phyloP scores from a whole-genome alignment of 1,140 invertebrate genomes.

The Medauroidea extradentata region DNA sequence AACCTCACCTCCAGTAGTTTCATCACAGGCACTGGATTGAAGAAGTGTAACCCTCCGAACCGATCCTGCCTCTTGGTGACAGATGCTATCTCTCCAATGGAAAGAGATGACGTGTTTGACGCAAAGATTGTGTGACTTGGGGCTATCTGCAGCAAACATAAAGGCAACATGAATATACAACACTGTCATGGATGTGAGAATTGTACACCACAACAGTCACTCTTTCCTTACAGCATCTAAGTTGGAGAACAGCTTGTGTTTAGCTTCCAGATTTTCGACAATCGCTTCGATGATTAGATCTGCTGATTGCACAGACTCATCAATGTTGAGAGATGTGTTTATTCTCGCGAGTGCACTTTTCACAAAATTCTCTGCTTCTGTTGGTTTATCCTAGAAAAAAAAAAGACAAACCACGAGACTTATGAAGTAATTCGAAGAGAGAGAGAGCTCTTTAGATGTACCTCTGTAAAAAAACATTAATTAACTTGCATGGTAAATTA shows the following conservation, averaged over 20 bases:
- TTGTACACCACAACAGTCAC: not conserved
- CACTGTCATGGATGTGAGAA: not conserved
- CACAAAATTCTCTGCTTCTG: slow-evolving; percentile 63
- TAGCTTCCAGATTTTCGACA: slow-evolving; percentile 76
- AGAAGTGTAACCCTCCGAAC: slow-evolving; percentile 86
- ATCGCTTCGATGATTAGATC: slow-evolving; percentile 86
- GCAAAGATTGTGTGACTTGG: slow-evolving; percentile 70
- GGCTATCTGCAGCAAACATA: slow-evolving; percentile 48
- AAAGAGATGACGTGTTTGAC: slow-evolving; percentile 85
- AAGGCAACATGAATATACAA: not conserved
- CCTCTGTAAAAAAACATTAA: not conserved
- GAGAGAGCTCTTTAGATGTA: not conserved
- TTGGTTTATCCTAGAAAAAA: slow-evolving; percentile 47
- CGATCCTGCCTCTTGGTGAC: slow-evolving; percentile 56
- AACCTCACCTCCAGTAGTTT: slow-evolving; percentile 74
- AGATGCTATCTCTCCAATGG: slow-evolving; percentile 79
- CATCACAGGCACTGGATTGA: slow-evolving; percentile 91
- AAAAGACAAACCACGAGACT: not conserved
- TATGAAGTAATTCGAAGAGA: not conserved
- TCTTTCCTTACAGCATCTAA: slow-evolving; percentile 50
- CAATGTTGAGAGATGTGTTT: slow-evolving; percentile 54
- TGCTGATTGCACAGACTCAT: slow-evolving; percentile 55
- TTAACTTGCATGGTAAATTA: not conserved
- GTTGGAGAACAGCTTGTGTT: slow-evolving; percentile 70
- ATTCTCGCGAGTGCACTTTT: slow-evolving; percentile 56